Base-by-base conservation (phyloP, 2,888 invertebrate species). In the Drosophila ezoana region DNA sequence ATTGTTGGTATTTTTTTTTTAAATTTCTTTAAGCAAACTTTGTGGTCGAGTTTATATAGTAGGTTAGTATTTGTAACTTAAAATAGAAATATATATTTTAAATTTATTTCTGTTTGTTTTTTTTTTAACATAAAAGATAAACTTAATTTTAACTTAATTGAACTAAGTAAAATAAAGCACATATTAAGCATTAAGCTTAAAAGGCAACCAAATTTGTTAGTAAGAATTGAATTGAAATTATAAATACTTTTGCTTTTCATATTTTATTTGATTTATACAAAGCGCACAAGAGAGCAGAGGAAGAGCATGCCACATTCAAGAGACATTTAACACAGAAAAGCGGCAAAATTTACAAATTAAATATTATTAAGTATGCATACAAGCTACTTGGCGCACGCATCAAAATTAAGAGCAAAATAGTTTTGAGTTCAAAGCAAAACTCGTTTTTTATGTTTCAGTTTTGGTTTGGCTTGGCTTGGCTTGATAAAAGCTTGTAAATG, bases 31-130 rank as follows among this genome's bases (percentile, higher is more conserved):
- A 78, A 85, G 80, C 87, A 76, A 82, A 85, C 63, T 76, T 82
- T 72, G 85, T 87, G 78, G 75, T 81, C 62, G 76, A 85, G 80
- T 80, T 78, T 69, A 70, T 68, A 76, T 52, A 73, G 79, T 61
- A 73, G 81, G 87, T 85, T 85, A 85, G 85, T 85, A 87, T 68
- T 83, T 76, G 60, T 51, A 83, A 84, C 76, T 63, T 68, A 83
- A 81, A 76, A 74, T 49, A 13, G 16, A 66, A 72, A 58, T 54
- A 57, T 57, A 45, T 64, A 37, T 67, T 47, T 37, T 37, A 49
- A 35, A 60, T 13, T 23, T 52, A 20, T 53, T 60, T 66, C 16
- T 59, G 54, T 68, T 72, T 59, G 52, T 68, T 72, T 65, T 70
- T 60, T 61, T 58, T 70, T 57, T 62, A 78, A 72, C 49, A 43